Evolutionary conservation across 2,113 vertebrate species (phyloP).

Genomic region (Anhinga anhinga): DNA sequence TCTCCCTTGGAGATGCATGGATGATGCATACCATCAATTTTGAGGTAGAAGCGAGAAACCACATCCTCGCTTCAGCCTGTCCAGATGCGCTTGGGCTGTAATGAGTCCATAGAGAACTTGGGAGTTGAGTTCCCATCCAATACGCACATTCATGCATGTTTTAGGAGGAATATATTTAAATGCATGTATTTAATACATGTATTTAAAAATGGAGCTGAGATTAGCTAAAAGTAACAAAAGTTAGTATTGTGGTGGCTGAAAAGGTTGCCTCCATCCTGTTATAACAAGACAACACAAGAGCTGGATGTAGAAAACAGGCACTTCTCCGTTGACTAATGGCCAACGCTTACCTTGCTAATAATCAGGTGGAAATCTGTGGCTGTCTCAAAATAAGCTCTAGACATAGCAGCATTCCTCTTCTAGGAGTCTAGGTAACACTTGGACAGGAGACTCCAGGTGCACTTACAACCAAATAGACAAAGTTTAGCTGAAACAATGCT

Average conservation of each 20-base stretch:
- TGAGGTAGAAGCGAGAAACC: not conserved
- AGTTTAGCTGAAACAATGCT: not conserved
- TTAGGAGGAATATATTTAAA: not conserved
- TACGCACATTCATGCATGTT: rapidly evolving
- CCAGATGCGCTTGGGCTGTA: not conserved
- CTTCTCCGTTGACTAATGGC: not conserved
- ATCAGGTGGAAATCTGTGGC: not conserved
- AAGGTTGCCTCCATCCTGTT: not conserved
- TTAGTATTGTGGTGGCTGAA: not conserved
- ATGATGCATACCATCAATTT: not conserved
- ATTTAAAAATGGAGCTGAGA: not conserved
- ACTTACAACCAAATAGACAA: not conserved
- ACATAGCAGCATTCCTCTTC: not conserved
- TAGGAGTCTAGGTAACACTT: not conserved
- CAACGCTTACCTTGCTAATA: not conserved
- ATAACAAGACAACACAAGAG: not conserved
- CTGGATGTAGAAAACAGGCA: not conserved
- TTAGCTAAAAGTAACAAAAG: not conserved
- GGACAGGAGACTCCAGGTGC: not conserved
- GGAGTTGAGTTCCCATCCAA: not conserved
- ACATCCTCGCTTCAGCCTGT: not conserved
- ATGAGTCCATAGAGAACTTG: not conserved
- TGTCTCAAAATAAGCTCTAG: not conserved
- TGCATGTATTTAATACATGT: not conserved
- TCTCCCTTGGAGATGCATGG: not conserved